Evolutionary conservation across 35 echinoderm and acorn worm genomes (phyloP).

Genomic region (Patiria miniata): DNA sequence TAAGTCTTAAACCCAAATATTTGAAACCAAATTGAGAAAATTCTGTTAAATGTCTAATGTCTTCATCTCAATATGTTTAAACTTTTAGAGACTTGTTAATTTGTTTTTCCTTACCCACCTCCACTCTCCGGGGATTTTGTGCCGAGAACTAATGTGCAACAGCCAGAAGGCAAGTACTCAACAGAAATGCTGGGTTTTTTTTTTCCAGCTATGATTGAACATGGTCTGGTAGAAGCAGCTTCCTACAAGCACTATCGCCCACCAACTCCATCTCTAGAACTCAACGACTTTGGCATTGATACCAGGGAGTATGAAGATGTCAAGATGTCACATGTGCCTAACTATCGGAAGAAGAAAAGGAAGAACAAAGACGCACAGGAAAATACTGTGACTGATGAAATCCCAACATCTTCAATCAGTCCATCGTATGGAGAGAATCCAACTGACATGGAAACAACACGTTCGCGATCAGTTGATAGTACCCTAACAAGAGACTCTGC

Average conservation of each 20-base stretch:
- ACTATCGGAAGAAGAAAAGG: slow-evolving; percentile 58
- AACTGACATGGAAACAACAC: not conserved
- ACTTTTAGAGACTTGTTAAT: too few species aligned
- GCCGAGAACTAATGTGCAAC: too few species aligned
- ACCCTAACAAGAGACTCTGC: slow-evolving; percentile 10
- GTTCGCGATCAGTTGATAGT: not conserved
- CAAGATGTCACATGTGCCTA: slow-evolving; percentile 77
- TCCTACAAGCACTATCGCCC: slow-evolving; percentile 64
- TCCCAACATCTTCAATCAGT: not conserved
- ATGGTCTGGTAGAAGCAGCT: slow-evolving; percentile 74
- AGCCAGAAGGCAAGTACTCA: too few species aligned
- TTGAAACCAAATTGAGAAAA: too few species aligned
- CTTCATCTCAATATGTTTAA: too few species aligned
- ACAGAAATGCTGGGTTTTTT: not conserved
- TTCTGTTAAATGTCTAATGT: too few species aligned
- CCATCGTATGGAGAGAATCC: not conserved
- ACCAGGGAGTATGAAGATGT: slow-evolving; percentile 85
- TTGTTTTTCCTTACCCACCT: too few species aligned
- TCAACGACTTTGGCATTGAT: slow-evolving; percentile 88
- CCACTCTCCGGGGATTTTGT: not conserved
- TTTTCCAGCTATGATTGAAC: slow-evolving; percentile 77
- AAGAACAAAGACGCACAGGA: not conserved
- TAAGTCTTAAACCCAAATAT: too few species aligned
- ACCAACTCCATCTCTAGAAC: slow-evolving; percentile 54
- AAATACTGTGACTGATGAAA: not conserved